A percentile compares a stretch with the other conserved stretches of the same genome.
Evolutionary conservation across 2,888 invertebrate species (phyloP).

Genomic region (Drosophila subquinaria): DNA sequence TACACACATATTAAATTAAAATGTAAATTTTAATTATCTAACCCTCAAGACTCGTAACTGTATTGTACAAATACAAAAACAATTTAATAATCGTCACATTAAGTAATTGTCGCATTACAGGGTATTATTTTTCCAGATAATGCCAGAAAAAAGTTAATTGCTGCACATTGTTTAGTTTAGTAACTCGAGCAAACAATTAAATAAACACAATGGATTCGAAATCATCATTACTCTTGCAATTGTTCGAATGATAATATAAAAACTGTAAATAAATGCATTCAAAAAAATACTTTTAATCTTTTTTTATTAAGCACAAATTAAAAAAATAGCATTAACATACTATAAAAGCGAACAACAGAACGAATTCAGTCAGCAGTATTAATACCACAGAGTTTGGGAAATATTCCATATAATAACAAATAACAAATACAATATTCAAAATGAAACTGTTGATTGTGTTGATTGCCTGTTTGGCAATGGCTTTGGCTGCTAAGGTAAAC

Average conservation of each 20-base stretch:
- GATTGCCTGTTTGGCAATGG: conserved; percentile 36
- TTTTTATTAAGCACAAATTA: neutral
- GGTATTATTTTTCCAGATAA: neutral
- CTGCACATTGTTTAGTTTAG: conserved; percentile 11
- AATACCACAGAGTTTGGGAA: neutral
- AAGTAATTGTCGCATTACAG: conserved; percentile 5
- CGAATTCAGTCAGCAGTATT: conserved; percentile 26
- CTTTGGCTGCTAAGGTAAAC: conserved; percentile 58
- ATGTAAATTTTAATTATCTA: neutral
- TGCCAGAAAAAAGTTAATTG: conserved; percentile 14
- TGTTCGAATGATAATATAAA: conserved; percentile 2
- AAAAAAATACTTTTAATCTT: neutral
- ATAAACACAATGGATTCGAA: conserved; percentile 1
- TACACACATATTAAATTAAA: neutral
- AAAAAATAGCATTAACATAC: conserved; percentile 1
- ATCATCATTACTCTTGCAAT: conserved; percentile 18
- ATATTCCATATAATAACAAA: conserved; percentile 4
- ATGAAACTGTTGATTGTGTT: conserved; percentile 67
- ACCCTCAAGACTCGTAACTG: neutral
- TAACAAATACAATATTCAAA: conserved; percentile 9
- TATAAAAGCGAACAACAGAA: conserved; percentile 51
- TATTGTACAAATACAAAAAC: neutral
- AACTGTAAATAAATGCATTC: conserved; percentile 6
- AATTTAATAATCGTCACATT: neutral
- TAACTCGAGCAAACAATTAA: conserved; percentile 25